Evolutionary conservation across 2,797 vertebrate species (phyloP).

Genomic region (Chelmon rostratus): DNA sequence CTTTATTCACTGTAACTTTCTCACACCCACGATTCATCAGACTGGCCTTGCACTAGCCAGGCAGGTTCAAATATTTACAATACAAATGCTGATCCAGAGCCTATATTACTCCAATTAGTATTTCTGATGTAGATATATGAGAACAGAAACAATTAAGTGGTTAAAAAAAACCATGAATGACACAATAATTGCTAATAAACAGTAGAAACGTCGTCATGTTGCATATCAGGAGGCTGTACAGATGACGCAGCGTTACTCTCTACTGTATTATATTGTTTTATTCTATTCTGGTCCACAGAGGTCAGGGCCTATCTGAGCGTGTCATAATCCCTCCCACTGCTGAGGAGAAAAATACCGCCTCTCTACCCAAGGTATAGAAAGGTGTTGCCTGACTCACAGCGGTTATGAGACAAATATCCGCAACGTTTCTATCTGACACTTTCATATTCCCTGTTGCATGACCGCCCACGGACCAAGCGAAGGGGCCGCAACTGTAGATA

Average conservation of each 20-base stretch:
- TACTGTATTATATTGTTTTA: conserved; percentile 38
- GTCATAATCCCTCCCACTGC: conserved; percentile 66
- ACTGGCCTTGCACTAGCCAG: neutral
- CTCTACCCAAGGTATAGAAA: conserved; percentile 61
- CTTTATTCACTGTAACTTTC: neutral
- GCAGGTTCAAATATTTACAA: neutral
- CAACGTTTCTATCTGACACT: conserved; percentile 68
- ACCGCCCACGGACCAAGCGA: conserved; percentile 57
- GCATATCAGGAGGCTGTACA: neutral
- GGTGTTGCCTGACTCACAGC: conserved; percentile 70
- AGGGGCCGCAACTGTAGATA: conserved; percentile 49
- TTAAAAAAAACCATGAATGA: neutral
- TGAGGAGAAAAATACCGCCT: conserved; percentile 52
- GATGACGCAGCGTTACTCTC: neutral
- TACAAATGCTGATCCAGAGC: too few relatives aligned
- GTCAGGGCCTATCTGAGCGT: conserved; percentile 47
- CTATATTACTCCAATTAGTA: neutral
- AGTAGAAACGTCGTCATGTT: conserved; percentile 9
- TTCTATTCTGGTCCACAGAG: conserved; percentile 55
- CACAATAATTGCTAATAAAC: neutral
- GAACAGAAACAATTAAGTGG: neutral
- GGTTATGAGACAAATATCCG: conserved; percentile 71
- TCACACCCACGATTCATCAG: neutral
- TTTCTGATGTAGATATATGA: neutral
- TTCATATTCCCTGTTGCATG: conserved; percentile 59